Percentiles rank a stretch among this genome's conserved stretches.
phyloP scores from a whole-genome alignment of 2,113 vertebrate species.

The Malurus elegans region DNA sequence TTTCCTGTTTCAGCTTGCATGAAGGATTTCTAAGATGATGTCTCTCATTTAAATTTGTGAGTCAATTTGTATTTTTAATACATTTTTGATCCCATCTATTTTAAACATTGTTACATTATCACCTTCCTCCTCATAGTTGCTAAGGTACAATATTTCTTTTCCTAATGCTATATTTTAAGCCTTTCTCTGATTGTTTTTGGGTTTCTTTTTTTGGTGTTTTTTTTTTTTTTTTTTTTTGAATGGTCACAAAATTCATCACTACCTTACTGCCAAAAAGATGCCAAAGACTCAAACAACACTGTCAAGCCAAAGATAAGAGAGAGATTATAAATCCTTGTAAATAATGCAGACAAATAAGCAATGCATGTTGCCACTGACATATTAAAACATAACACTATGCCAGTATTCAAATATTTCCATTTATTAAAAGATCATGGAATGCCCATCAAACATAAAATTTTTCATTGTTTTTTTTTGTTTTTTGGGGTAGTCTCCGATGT shows the following conservation, averaged over 20 bases:
- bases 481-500: background rate
- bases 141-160: background rate
- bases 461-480: rapidly evolving
- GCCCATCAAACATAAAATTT: background rate
- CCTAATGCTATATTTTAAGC: background rate
- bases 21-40: background rate
- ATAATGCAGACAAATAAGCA: background rate
- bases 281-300: background rate
- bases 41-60: background rate
- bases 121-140: background rate
- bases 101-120: background rate
- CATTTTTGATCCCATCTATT: background rate
- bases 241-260: background rate
- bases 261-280: background rate
- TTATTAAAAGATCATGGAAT: background rate
- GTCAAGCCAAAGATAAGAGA: background rate
- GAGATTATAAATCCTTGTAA: background rate
- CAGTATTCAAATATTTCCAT: background rate
- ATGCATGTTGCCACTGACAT: background rate
- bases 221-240: background rate
- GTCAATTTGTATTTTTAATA: background rate
- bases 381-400: background rate
- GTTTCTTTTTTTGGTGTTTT: background rate
- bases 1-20: background rate
- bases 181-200: background rate